phyloP scores from a whole-genome alignment of 2,797 vertebrate species.

The Danio aesculapii region DNA sequence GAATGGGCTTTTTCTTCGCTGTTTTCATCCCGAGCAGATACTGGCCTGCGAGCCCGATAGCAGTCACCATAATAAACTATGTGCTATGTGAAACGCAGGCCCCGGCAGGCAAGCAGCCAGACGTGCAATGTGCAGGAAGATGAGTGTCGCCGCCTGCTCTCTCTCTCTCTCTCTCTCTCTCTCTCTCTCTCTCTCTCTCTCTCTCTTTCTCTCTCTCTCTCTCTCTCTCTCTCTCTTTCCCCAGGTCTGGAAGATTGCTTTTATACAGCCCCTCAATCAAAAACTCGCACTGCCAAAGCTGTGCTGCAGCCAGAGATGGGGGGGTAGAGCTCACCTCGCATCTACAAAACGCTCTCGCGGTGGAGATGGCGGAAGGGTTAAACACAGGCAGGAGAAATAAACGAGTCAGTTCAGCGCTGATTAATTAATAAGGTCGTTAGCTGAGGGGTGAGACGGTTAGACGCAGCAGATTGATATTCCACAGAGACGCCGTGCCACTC shows the following conservation, averaged over 20 bases:
- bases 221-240: background rate
- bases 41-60: slow-evolving; percentile 28
- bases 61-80: slow-evolving; percentile 42
- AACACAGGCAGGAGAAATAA: slow-evolving; percentile 23
- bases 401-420: slow-evolving; percentile 40
- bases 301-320: slow-evolving; percentile 60
- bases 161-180: background rate
- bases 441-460: slow-evolving; percentile 46
- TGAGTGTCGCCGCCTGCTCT: slow-evolving; percentile 15
- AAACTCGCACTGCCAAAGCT: slow-evolving; percentile 58
- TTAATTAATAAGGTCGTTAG: slow-evolving; percentile 61
- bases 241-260: slow-evolving; percentile 68
- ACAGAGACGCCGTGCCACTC: slow-evolving; percentile 58
- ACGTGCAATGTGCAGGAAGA: slow-evolving; percentile 42
- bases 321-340: slow-evolving; percentile 49
- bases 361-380: slow-evolving; percentile 42
- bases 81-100: slow-evolving; percentile 48
- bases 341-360: slow-evolving; percentile 25
- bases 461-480: slow-evolving; percentile 72
- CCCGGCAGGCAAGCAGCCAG: slow-evolving; percentile 47
- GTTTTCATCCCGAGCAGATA: slow-evolving; percentile 43
- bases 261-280: slow-evolving; percentile 74
- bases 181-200: background rate
- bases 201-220: background rate
- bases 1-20: slow-evolving; percentile 35